A percentile compares a stretch with the other conserved stretches of the same genome.
phyloP scores from a whole-genome alignment of 2,888 invertebrate genomes.

The Carpatolechia fugitivella region DNA sequence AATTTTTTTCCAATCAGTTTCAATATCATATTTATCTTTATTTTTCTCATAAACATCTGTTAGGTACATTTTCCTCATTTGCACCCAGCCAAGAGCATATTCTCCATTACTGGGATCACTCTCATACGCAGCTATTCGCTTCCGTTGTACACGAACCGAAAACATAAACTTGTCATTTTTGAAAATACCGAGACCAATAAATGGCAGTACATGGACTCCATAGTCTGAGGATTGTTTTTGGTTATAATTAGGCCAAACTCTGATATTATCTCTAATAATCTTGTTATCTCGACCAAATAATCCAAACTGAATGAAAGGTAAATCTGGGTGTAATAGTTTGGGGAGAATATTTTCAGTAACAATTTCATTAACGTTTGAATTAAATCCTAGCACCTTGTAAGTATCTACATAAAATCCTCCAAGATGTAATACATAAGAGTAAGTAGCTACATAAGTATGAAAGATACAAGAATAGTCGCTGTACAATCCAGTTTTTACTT shows the following conservation, averaged over 20 bases:
- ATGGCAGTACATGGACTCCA: neutral
- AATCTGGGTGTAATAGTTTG: neutral
- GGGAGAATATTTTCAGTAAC: neutral
- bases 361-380: neutral
- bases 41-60: neutral
- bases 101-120: neutral
- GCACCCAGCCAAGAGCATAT: neutral
- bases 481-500: neutral
- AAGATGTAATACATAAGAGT: neutral
- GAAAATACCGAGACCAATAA: neutral
- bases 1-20: neutral
- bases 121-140: neutral
- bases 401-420: neutral
- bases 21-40: neutral
- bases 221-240: neutral
- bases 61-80: slow-evolving; percentile 1
- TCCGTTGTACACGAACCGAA: neutral
- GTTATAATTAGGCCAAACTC: neutral
- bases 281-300: neutral
- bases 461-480: slow-evolving; percentile 1
- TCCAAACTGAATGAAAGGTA: neutral
- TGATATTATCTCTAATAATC: neutral
- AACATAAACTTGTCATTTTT: neutral
- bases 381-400: neutral
- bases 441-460: neutral